These are phyloP conservation scores for Aegotheles bennettii DNA, from an alignment of 2,113 vertebrate genomes.

Conservation along the genomic window DNA sequence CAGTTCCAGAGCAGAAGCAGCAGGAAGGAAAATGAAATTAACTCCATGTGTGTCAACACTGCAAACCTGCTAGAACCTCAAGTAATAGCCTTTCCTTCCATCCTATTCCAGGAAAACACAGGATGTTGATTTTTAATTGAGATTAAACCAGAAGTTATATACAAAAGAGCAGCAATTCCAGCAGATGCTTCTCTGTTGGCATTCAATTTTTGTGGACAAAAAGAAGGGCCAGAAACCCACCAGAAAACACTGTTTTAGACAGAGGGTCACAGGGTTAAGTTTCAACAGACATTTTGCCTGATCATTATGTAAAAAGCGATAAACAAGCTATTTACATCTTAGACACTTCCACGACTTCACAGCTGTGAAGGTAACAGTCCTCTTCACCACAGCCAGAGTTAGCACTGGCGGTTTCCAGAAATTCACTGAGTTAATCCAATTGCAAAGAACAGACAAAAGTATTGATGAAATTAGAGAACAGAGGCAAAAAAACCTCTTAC, in stretches of 20 bases:
- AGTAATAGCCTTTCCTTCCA: background rate
- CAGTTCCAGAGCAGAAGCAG: background rate
- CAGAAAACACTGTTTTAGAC: background rate
- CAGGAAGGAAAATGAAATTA: background rate
- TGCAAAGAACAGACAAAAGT: background rate
- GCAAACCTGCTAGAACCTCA: background rate
- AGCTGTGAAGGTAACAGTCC: background rate
- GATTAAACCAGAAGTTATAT: background rate
- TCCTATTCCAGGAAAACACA: background rate
- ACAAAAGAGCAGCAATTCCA: background rate
- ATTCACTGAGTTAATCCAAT: background rate
- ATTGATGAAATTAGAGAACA: background rate
- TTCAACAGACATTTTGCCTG: background rate
- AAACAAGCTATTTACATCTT: background rate
- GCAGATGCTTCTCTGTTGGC: background rate
- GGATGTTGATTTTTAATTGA: background rate
- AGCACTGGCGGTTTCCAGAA: background rate
- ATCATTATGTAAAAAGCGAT: background rate
- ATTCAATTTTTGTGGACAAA: background rate
- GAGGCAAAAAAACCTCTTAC: background rate
- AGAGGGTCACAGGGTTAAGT: background rate
- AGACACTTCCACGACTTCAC: background rate
- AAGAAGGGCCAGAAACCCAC: background rate
- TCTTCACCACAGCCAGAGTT: background rate
- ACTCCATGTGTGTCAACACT: accelerated